Evolutionary conservation across 2,888 invertebrate genomes (phyloP), one percentile per base, ranked within the genome.

Genomic region (Chironomus riparius): DNA sequence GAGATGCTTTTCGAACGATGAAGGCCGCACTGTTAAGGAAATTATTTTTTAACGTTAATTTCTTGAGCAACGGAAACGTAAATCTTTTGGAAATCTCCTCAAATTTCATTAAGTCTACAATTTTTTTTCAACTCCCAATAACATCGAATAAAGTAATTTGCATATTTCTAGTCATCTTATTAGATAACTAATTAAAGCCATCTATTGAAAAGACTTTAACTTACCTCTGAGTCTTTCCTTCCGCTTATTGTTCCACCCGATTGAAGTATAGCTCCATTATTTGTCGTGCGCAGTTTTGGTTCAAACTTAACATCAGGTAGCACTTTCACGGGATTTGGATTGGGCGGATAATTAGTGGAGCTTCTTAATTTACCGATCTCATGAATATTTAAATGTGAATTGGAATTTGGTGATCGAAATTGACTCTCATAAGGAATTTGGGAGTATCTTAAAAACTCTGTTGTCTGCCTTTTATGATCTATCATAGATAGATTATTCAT

Each of bases 231-330:
- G 65, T 80, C 79, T 47, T 87, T 86, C 76, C 92, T 86, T 4
- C 92, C 92, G 79, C 91, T 92, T 81, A 94, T 90, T 78, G 94
- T 94, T 72, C 94, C 94, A 0, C 93, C 93, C 4, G 91, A 90
- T 79, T 92, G 92, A 76, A 94, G 85, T 81, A 93, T 92, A 80
- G 89, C 90, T 72, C 94, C 94, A 84, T 94, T 94, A 83, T 92
- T 90, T 3, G 94, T 94, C 77, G 90, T 88, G 78, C 93, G 88
- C 76, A 94, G 85, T 78, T 88, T 87, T 78, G 90, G 90, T 10
- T 89, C 89, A 80, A 88, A 88, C 71, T 87, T 85, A 77, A 89
- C 84, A 77, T 90, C 88, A 7, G 92, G 92, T 47, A 93, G 85
- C 76, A 92, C 92, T 86, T 90, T 87, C 47, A 84, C 78, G 7